A percentile compares a stretch with the other conserved stretches of the same genome.
Evolutionary conservation across 2,888 invertebrate genomes (phyloP).

Genomic region (Cerceris ruficornis): DNA sequence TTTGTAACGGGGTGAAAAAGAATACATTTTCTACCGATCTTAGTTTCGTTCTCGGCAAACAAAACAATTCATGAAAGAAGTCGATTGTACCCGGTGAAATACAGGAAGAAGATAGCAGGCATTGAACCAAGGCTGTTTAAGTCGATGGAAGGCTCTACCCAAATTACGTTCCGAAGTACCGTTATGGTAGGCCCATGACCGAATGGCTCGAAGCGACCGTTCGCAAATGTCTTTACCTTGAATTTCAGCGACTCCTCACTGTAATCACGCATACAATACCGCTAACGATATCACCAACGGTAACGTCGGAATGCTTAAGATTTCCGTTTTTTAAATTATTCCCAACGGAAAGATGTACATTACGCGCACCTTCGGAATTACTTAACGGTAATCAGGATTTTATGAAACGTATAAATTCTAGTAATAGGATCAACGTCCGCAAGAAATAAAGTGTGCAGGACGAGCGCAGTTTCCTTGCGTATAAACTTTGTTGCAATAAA

Average conservation of each 20-base stretch:
- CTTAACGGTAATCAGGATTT: too few relatives aligned
- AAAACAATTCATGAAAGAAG: constrained; percentile 11
- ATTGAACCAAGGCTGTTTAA: constrained; percentile 51
- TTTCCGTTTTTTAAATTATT: neutral
- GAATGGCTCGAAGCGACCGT: constrained; percentile 54
- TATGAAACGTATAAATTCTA: too few relatives aligned
- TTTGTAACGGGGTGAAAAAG: too few relatives aligned
- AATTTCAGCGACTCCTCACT: constrained; percentile 45
- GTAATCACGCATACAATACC: constrained; percentile 37
- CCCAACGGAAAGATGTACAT: neutral
- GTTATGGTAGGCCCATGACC: constrained; percentile 70
- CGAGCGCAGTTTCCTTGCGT: too few relatives aligned
- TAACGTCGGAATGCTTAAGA: constrained; percentile 10
- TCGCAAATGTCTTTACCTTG: constrained; percentile 44
- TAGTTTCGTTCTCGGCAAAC: neutral
- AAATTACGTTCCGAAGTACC: constrained; percentile 76
- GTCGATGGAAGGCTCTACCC: constrained; percentile 63
- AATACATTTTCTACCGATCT: neutral
- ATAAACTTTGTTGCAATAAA: too few relatives aligned
- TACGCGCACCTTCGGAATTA: too few relatives aligned
- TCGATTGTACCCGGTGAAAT: neutral
- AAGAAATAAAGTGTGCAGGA: too few relatives aligned
- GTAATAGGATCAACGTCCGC: too few relatives aligned
- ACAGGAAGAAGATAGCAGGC: constrained; percentile 52
- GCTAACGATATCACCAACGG: constrained; percentile 3